A percentile compares a stretch with the other conserved stretches of the same genome.
Conservation (phyloP, 1,140 invertebrate genomes). For the Micrasema longulum region DNA sequence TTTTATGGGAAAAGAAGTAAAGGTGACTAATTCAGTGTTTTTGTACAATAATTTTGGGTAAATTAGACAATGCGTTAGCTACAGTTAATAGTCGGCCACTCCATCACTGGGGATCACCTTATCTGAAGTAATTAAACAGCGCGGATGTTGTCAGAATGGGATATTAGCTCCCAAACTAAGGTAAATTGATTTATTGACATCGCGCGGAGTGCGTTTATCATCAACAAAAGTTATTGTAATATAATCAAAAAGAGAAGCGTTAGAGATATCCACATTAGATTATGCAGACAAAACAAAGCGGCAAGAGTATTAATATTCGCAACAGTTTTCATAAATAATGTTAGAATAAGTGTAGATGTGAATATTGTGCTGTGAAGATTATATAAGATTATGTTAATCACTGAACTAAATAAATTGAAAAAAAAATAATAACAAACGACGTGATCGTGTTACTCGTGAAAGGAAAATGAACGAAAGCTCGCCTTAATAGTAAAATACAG, state of each 20-base stretch:
- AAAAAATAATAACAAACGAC: too few relatives aligned
- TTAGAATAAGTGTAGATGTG: too few relatives aligned
- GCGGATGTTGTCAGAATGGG: slow-evolving; percentile 40
- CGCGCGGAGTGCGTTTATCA: slow-evolving; percentile 1
- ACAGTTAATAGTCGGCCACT: slow-evolving; percentile 19
- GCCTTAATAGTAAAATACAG: too few relatives aligned
- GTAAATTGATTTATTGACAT: slow-evolving; percentile 40
- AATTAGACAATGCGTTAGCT: neutral
- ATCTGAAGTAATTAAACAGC: slow-evolving; percentile 39
- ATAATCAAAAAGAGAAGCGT: neutral
- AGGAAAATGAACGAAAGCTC: too few relatives aligned
- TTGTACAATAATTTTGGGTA: neutral
- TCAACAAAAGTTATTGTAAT: neutral
- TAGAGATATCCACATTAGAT: neutral
- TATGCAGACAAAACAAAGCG: too few relatives aligned
- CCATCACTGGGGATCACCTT: slow-evolving; percentile 45
- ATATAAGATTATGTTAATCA: too few relatives aligned
- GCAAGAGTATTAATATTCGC: too few relatives aligned
- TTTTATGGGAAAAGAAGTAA: too few relatives aligned
- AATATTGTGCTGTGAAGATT: too few relatives aligned
- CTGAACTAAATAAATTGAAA: too few relatives aligned
- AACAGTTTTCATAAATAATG: too few relatives aligned
- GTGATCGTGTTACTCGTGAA: too few relatives aligned
- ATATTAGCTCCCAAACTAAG: slow-evolving; percentile 42
- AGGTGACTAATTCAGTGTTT: neutral